Evolutionary conservation across 2,113 vertebrate species (phyloP).

Genomic region (Emydocephalus ijimae): DNA sequence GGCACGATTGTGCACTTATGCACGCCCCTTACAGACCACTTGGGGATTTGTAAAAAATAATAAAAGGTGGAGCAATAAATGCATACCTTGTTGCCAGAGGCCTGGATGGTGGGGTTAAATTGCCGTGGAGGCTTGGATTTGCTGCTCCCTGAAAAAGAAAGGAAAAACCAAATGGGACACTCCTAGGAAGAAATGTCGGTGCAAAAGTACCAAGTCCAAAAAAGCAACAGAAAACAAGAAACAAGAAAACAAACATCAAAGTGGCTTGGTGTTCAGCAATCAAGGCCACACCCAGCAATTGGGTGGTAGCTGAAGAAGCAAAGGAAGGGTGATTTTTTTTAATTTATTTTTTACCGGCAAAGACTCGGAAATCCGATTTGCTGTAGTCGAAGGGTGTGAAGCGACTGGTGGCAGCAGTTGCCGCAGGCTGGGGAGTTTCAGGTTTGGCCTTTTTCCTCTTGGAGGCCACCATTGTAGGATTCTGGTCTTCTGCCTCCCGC

Average conservation of each 20-base stretch:
- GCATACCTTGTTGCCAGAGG: slow-evolving; percentile 64
- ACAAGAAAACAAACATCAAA: background rate
- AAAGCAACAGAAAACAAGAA: background rate
- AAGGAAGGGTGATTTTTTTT: slow-evolving; percentile 30
- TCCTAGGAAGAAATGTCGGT: background rate
- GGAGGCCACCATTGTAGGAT: slow-evolving; percentile 63
- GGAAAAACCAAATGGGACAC: accelerated
- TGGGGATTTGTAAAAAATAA: background rate
- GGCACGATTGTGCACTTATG: too few species aligned
- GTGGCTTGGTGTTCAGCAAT: background rate
- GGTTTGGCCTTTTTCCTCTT: slow-evolving; percentile 78
- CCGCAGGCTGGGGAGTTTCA: slow-evolving; percentile 54
- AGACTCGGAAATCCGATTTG: slow-evolving; percentile 85
- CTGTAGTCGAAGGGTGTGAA: slow-evolving; percentile 93
- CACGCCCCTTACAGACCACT: too few species aligned
- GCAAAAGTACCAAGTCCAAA: background rate
- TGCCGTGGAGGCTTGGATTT: slow-evolving; percentile 77
- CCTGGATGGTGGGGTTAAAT: slow-evolving; percentile 85
- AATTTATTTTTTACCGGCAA: slow-evolving; percentile 79
- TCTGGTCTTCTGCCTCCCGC: slow-evolving; percentile 70
- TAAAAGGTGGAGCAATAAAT: background rate
- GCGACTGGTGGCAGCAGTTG: slow-evolving; percentile 52
- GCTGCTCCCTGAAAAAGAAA: slow-evolving; percentile 62
- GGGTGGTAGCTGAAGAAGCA: accelerated
- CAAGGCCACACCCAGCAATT: background rate